A percentile compares a stretch with the other conserved stretches of the same genome.
phyloP scores from a whole-genome alignment of 2,888 invertebrate species.

The Cryptocheilus praepositus region DNA sequence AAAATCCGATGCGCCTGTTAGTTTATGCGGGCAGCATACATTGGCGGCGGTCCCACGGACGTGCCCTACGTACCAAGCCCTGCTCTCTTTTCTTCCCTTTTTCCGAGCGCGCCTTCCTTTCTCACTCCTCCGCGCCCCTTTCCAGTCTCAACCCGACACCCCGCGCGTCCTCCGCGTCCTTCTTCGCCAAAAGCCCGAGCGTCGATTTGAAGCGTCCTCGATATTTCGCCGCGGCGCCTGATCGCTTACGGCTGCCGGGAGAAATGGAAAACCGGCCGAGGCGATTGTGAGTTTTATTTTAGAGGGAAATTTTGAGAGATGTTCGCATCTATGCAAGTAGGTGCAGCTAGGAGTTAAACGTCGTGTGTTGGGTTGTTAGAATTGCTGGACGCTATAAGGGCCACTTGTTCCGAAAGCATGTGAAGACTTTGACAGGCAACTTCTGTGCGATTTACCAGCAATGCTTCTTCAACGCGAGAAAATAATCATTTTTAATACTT shows the following conservation, averaged over 20 bases:
- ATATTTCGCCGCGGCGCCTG: slow-evolving; percentile 36
- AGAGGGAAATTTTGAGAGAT: background rate
- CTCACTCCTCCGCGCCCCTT: slow-evolving; percentile 30
- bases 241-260: background rate
- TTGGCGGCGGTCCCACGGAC: slow-evolving; percentile 71
- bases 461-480: no score
- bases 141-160: background rate
- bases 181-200: slow-evolving; percentile 44
- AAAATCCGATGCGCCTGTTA: slow-evolving; percentile 75
- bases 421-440: no score
- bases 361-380: no score
- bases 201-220: slow-evolving; percentile 44
- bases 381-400: no score
- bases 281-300: background rate
- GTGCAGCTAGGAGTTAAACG: no score
- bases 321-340: no score
- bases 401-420: no score
- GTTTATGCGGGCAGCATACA: slow-evolving; percentile 75
- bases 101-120: slow-evolving; percentile 44
- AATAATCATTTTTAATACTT: no score
- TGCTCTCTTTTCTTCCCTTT: slow-evolving; percentile 56
- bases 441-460: no score
- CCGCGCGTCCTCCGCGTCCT: slow-evolving; percentile 17
- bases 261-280: background rate
- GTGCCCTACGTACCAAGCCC: slow-evolving; percentile 73